Conservation (phyloP, 37 sponge, comb jelly and placozoan species). For the Ephydatia muelleri region DNA sequence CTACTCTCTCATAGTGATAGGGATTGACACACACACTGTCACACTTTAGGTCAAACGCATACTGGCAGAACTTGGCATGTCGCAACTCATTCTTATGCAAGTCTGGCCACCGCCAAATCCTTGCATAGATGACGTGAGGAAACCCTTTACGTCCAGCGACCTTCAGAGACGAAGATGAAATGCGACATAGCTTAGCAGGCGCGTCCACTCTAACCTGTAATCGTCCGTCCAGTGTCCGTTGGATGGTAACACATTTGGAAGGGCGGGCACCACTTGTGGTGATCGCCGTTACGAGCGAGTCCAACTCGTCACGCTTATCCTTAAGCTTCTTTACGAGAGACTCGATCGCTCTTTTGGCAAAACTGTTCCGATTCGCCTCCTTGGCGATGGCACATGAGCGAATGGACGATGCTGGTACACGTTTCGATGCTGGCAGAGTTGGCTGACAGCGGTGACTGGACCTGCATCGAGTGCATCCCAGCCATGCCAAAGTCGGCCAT, state of each 20-base stretch:
- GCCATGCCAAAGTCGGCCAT: conserved; percentile 16
- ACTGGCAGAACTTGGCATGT: conserved; percentile 88
- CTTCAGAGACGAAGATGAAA: conserved; percentile 18
- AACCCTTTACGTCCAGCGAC: conserved; percentile 97
- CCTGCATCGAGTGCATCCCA: not conserved
- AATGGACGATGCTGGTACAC: conserved; percentile 94
- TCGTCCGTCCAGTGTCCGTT: conserved; percentile 95
- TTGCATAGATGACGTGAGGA: conserved; percentile 94
- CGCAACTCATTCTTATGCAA: conserved; percentile 88
- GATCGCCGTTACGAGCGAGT: conserved; percentile 91
- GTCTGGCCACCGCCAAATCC: conserved; percentile 95
- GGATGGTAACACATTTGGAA: conserved; percentile 97
- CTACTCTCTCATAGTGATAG: conserved; percentile 91
- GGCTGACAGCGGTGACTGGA: conserved; percentile 3
- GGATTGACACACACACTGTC: conserved; percentile 95
- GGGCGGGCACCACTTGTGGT: conserved; percentile 89
- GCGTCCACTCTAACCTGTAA: conserved; percentile 76
- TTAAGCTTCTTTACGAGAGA: conserved; percentile 98
- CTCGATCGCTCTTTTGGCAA: conserved; percentile 96
- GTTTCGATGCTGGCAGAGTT: conserved; percentile 75
- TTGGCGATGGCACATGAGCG: conserved; percentile 96
- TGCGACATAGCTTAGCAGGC: too few species aligned
- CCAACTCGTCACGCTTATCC: conserved; percentile 96
- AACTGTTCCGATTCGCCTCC: conserved; percentile 95
- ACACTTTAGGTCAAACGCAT: conserved; percentile 91